Percentiles rank a stretch among this genome's conserved stretches.
Evolutionary conservation across 2,797 vertebrate species (phyloP).

Genomic region (Enteromius radiatus): DNA sequence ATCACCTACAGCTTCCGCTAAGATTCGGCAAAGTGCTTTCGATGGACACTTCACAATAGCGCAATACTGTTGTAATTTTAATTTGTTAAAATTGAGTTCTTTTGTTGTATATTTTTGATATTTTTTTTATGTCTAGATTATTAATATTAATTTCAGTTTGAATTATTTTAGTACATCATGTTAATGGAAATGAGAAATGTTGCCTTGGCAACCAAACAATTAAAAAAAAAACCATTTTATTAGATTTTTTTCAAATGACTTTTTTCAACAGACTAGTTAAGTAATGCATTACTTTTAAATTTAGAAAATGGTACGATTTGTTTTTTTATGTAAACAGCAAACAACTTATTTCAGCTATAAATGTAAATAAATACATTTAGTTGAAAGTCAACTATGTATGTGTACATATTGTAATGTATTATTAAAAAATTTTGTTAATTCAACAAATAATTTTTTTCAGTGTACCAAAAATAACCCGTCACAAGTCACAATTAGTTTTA

Average conservation of each 20-base stretch:
- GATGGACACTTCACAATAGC: neutral
- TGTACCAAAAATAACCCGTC: neutral
- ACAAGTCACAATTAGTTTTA: neutral
- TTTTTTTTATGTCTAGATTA: neutral
- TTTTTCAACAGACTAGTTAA: neutral
- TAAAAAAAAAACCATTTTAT: no score
- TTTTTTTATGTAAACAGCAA: no score
- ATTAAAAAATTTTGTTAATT: no score
- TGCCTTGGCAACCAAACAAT: no score
- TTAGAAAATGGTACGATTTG: no score
- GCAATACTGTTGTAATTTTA: neutral
- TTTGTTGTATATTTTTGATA: neutral
- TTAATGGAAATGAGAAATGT: neutral
- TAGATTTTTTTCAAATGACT: neutral
- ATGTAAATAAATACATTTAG: no score
- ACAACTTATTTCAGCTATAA: no score
- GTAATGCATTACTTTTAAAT: neutral
- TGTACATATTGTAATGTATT: no score
- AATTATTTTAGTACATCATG: neutral
- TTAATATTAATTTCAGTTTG: neutral
- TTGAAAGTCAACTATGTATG: no score
- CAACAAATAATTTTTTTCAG: no score
- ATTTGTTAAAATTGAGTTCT: neutral
- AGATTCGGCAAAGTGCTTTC: neutral
- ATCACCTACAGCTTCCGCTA: neutral